These are phyloP conservation scores for Belonocnema kinseyi DNA, from an alignment of 1,140 invertebrate species.

Conservation along the genomic window DNA sequence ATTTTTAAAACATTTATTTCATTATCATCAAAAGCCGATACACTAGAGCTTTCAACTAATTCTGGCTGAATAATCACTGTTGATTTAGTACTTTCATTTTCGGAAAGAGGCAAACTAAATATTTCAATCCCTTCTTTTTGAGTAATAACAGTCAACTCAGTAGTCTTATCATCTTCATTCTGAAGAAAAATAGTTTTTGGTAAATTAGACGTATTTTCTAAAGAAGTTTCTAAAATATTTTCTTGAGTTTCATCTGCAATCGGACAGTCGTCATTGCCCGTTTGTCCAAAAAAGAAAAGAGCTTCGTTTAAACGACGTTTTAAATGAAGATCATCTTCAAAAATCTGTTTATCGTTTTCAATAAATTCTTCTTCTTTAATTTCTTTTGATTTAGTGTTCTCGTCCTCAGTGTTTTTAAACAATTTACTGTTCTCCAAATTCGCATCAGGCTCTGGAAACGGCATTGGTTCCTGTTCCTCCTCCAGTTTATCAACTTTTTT, in stretches of 20 bases:
- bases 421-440: not conserved
- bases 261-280: not conserved
- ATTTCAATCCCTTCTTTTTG: not conserved
- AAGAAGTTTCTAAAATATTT: not conserved
- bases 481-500: not conserved
- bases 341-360: not conserved
- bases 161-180: not conserved
- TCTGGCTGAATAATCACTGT: not conserved
- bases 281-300: not conserved
- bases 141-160: not conserved
- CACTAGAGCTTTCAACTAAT: not conserved
- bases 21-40: not conserved
- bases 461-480: not conserved
- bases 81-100: conserved; percentile 1
- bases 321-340: not conserved
- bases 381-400: not conserved
- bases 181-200: too few species aligned
- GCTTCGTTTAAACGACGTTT: not conserved
- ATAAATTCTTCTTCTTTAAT: too few species aligned
- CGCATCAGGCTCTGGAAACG: not conserved
- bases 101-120: too few species aligned
- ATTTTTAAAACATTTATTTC: not conserved
- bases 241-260: not conserved
- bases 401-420: not conserved
- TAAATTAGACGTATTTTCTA: not conserved